Percentiles rank a stretch among this genome's conserved stretches.
These are phyloP conservation scores for Diabrotica undecimpunctata DNA, from an alignment of 1,140 invertebrate genomes.

Conservation along the genomic window DNA sequence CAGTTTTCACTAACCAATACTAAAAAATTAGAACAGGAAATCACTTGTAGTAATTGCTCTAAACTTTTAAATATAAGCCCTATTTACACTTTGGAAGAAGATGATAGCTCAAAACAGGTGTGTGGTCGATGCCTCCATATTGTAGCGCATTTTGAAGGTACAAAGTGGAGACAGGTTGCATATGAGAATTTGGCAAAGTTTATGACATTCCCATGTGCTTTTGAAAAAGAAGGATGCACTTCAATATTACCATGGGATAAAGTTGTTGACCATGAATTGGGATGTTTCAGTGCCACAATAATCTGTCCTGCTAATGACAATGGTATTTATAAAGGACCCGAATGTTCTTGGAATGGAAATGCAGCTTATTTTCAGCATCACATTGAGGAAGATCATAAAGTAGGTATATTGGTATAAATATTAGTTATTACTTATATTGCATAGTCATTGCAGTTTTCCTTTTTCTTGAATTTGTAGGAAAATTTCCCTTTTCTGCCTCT, in stretches of 20 bases:
- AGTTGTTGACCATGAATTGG: constrained; percentile 24
- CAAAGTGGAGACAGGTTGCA: constrained; percentile 15
- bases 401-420: background rate
- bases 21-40: constrained; percentile 14
- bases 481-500: too few species aligned
- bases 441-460: background rate
- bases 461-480: too few species aligned
- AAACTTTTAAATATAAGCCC: constrained; percentile 23
- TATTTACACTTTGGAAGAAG: constrained; percentile 15
- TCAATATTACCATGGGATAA: constrained; percentile 16
- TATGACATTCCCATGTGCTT: constrained; percentile 26
- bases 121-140: constrained; percentile 22
- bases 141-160: background rate
- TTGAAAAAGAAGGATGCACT: constrained; percentile 24
- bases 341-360: constrained; percentile 23
- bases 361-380: background rate
- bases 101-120: constrained; percentile 14
- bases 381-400: too few species aligned
- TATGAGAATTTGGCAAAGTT: constrained; percentile 22
- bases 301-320: constrained; percentile 20
- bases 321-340: constrained; percentile 15
- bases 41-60: constrained; percentile 21
- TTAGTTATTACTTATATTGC: background rate
- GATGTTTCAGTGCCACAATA: constrained; percentile 17
- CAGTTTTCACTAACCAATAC: constrained; percentile 21